phyloP scores from a whole-genome alignment of 1,140 invertebrate genomes.

The Anoplophora glabripennis region DNA sequence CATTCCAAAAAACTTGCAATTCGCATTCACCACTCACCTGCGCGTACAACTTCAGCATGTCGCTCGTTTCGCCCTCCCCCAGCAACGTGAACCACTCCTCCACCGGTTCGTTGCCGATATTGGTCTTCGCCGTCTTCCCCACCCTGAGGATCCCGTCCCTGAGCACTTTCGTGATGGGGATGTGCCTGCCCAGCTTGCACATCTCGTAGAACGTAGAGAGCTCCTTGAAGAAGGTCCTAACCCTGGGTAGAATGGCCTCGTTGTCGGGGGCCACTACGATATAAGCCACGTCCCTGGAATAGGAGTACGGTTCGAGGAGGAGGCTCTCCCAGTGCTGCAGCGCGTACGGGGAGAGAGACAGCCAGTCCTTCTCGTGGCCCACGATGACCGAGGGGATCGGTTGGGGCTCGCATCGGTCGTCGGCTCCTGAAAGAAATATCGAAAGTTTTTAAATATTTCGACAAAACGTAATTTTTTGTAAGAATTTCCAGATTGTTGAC shows the following conservation, averaged over 20 bases:
- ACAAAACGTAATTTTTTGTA: no score
- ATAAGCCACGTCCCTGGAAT: conserved; percentile 89
- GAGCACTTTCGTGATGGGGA: conserved; percentile 77
- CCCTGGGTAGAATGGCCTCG: conserved; percentile 74
- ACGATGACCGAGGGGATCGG: conserved; percentile 92
- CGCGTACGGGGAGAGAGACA: conserved; percentile 88
- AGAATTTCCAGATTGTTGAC: not conserved
- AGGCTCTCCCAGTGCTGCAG: conserved; percentile 94
- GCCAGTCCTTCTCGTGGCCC: conserved; percentile 93
- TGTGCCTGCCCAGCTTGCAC: conserved; percentile 86
- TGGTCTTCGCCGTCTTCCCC: conserved; percentile 63
- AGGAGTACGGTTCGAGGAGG: conserved; percentile 90
- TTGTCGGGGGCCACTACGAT: conserved; percentile 91
- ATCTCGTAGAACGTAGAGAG: conserved; percentile 90
- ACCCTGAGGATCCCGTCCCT: conserved; percentile 88
- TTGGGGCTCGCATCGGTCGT: conserved; percentile 94
- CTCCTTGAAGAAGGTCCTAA: conserved; percentile 88
- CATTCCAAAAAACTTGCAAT: no score
- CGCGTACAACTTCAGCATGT: conserved; percentile 83
- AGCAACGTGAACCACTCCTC: conserved; percentile 90
- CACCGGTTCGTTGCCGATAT: conserved; percentile 65
- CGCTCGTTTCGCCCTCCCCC: conserved; percentile 75
- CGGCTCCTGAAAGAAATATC: conserved; percentile 58
- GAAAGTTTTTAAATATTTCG: conserved; percentile 7
- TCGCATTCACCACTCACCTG: no score